phyloP scores from a whole-genome alignment of 23 tunicate genomes.

The Phallusia fumigata region DNA sequence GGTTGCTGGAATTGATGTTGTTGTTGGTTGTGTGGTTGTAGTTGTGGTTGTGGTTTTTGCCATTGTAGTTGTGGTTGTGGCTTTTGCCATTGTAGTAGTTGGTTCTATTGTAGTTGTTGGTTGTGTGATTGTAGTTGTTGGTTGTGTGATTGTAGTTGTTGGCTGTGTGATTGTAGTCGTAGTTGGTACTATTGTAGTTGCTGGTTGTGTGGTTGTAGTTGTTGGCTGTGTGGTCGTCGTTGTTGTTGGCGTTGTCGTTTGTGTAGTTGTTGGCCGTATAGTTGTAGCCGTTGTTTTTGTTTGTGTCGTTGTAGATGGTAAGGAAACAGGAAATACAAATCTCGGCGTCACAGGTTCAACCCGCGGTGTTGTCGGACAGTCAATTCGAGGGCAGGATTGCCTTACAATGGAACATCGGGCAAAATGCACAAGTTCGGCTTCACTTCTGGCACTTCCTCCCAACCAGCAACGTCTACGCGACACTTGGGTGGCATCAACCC shows the following conservation, averaged over 20 bases:
- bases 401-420: not conserved
- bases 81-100: slow-evolving; percentile 1
- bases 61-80: slow-evolving; percentile 10
- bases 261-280: not conserved
- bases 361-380: not conserved
- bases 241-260: slow-evolving; percentile 10
- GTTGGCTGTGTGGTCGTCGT: not conserved
- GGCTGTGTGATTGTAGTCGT: slow-evolving; percentile 13
- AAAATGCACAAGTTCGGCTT: not conserved
- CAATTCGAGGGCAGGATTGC: not conserved
- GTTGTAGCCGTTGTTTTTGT: not conserved
- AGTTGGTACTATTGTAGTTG: slow-evolving; percentile 18
- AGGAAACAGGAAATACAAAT: too few relatives aligned
- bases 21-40: not conserved
- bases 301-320: too few relatives aligned
- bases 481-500: not conserved
- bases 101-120: slow-evolving; percentile 18
- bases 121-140: slow-evolving; percentile 15
- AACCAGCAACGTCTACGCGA: not conserved
- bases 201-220: slow-evolving; percentile 12
- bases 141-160: slow-evolving; percentile 3
- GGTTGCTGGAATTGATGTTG: too few relatives aligned
- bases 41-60: slow-evolving; percentile 26
- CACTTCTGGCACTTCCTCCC: not conserved
- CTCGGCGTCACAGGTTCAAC: not conserved